These are phyloP conservation scores for Enteromius radiatus DNA, from an alignment of 2,797 vertebrate genomes.

Conservation along the genomic window DNA sequence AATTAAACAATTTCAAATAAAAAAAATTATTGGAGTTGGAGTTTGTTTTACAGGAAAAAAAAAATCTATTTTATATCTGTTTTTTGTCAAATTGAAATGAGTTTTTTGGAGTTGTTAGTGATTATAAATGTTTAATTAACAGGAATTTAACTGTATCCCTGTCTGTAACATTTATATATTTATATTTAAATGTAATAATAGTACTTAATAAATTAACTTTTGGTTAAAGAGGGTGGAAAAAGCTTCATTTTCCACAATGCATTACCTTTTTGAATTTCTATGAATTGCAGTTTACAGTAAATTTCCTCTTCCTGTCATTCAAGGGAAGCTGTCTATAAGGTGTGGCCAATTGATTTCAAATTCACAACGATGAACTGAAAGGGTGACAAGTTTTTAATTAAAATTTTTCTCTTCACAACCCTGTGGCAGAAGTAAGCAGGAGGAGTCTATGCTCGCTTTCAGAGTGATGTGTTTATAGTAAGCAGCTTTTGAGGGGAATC, in stretches of 20 bases:
- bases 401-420: not conserved
- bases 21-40: not conserved
- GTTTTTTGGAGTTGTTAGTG: not conserved
- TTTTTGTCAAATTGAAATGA: not conserved
- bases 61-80: too few species aligned
- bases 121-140: not conserved
- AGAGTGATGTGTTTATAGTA: slow-evolving; percentile 87
- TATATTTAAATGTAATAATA: not conserved
- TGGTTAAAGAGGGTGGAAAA: not conserved
- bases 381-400: slow-evolving; percentile 17
- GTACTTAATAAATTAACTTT: not conserved
- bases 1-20: not conserved
- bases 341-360: not conserved
- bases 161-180: not conserved
- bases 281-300: not conserved
- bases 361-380: slow-evolving; percentile 1
- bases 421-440: slow-evolving; percentile 32
- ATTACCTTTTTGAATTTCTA: not conserved
- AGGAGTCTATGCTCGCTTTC: slow-evolving; percentile 48
- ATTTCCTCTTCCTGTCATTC: not conserved
- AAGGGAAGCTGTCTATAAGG: not conserved
- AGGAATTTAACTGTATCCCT: too few species aligned
- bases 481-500: slow-evolving; percentile 79
- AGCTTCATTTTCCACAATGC: not conserved
- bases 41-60: not conserved